Conservation (phyloP, 1,140 invertebrate genomes). For the Saxidomus purpurata region DNA sequence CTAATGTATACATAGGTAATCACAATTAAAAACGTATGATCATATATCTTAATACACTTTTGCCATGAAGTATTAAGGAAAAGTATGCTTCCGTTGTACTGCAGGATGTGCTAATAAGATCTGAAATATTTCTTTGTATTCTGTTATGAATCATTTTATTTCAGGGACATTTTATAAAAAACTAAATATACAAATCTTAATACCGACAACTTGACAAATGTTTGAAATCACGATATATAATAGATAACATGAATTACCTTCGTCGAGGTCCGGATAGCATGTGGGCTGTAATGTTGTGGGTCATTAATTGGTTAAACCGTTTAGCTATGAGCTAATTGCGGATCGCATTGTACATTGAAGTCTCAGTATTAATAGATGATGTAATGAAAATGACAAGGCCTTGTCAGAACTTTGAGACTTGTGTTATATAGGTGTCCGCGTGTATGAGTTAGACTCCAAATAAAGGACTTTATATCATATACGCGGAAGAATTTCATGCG, state of each 20-base stretch:
- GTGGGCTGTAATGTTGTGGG: background rate
- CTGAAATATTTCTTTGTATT: background rate
- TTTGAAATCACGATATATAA: background rate
- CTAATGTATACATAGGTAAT: background rate
- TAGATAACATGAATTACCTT: no score
- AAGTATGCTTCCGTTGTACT: background rate
- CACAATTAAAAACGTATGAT: background rate
- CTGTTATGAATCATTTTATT: background rate
- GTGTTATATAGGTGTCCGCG: no score
- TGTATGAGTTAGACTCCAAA: no score
- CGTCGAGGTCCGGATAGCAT: background rate
- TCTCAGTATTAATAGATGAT: no score
- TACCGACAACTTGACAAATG: background rate
- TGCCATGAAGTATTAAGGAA: background rate
- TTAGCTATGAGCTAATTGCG: background rate
- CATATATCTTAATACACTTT: background rate
- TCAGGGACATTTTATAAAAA: background rate
- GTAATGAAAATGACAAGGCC: no score
- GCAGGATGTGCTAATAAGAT: background rate
- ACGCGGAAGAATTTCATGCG: no score
- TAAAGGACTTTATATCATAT: no score
- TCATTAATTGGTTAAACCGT: background rate
- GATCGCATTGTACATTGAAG: background rate
- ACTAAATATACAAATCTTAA: background rate
- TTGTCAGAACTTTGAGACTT: no score